phyloP scores from a whole-genome alignment of 2,888 invertebrate genomes.

The Ectobius pallidus region DNA sequence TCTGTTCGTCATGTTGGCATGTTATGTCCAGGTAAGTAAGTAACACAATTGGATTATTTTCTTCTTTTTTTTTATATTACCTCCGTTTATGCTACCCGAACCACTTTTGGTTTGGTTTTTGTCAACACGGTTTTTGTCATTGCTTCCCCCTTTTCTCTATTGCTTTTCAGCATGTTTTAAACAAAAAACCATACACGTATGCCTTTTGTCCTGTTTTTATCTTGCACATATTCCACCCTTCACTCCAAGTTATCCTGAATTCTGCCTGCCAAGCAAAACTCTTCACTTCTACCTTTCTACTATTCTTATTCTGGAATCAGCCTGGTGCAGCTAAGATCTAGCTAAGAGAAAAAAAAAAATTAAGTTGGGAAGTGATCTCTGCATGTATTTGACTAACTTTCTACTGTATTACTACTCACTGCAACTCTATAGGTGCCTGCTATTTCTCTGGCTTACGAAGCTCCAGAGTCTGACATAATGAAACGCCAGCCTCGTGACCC shows the following conservation, averaged over 20 bases:
- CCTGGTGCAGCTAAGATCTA: slow-evolving; percentile 26
- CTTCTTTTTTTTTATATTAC: slow-evolving; percentile 27
- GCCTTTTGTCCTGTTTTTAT: slow-evolving; percentile 9
- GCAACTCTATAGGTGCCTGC: slow-evolving; percentile 88
- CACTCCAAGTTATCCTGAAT: slow-evolving; percentile 37
- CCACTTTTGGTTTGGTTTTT: slow-evolving; percentile 20
- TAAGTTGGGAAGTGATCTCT: slow-evolving; percentile 28
- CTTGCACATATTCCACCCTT: slow-evolving; percentile 28
- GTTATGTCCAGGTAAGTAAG: slow-evolving; percentile 38
- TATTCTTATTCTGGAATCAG: slow-evolving; percentile 20
- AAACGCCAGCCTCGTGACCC: slow-evolving; percentile 98
- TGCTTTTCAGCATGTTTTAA: slow-evolving; percentile 22
- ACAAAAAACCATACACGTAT: neutral
- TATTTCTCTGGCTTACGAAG: slow-evolving; percentile 98
- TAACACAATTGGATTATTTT: slow-evolving; percentile 24
- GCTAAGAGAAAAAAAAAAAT: slow-evolving; percentile 10
- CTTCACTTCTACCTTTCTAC: slow-evolving; percentile 31
- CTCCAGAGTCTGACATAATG: slow-evolving; percentile 99
- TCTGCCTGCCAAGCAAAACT: slow-evolving; percentile 28
- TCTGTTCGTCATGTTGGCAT: slow-evolving; percentile 38
- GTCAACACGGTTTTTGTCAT: slow-evolving; percentile 15
- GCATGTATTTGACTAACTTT: slow-evolving; percentile 40
- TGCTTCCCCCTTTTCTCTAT: slow-evolving; percentile 36
- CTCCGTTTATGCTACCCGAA: slow-evolving; percentile 31
- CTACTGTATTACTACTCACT: slow-evolving; percentile 48